A percentile compares a stretch with the other conserved stretches of the same genome.
Evolutionary conservation across 2,888 invertebrate genomes (phyloP).

Genomic region (Eupelmus urozonus): DNA sequence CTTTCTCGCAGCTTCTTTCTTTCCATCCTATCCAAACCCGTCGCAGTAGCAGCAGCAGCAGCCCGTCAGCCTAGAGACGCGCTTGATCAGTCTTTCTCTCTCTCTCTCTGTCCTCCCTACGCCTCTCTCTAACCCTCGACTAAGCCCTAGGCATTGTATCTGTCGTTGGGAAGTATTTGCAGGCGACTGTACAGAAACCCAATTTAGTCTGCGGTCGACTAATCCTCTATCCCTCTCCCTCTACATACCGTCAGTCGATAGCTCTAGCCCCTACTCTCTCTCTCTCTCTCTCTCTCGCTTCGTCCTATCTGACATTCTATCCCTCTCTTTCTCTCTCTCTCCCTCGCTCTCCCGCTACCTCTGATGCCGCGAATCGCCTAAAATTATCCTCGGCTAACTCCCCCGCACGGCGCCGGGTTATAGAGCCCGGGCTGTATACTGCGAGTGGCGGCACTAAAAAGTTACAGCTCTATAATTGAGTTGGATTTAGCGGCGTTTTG

Average conservation of each 20-base stretch:
- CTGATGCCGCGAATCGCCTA: constrained; percentile 56
- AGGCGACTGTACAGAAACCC: constrained; percentile 74
- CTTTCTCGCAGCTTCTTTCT: constrained; percentile 14
- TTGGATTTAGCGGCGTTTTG: constrained; percentile 42
- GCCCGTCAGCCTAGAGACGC: background rate
- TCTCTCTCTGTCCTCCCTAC: constrained; percentile 10
- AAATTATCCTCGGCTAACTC: constrained; percentile 58
- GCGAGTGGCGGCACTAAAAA: constrained; percentile 35
- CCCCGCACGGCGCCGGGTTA: constrained; percentile 1
- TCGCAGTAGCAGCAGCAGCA: too few relatives aligned
- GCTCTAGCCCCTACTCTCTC: constrained; percentile 67
- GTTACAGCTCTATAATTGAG: constrained; percentile 53
- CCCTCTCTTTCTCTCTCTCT: constrained; percentile 63
- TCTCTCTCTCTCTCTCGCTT: constrained; percentile 2
- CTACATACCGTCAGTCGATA: constrained; percentile 75
- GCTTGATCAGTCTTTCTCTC: constrained; percentile 52
- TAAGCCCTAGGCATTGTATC: constrained; percentile 64
- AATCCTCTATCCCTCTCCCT: constrained; percentile 72
- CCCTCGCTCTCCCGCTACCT: too few relatives aligned
- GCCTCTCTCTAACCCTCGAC: constrained; percentile 13
- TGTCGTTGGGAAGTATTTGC: constrained; percentile 71
- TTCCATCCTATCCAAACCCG: too few relatives aligned
- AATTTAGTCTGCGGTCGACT: constrained; percentile 76
- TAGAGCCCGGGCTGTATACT: background rate
- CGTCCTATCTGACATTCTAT: constrained; percentile 45